These are phyloP conservation scores for Malurus alboscapulatus DNA, from an alignment of 2,113 vertebrate genomes.

Conservation along the genomic window DNA sequence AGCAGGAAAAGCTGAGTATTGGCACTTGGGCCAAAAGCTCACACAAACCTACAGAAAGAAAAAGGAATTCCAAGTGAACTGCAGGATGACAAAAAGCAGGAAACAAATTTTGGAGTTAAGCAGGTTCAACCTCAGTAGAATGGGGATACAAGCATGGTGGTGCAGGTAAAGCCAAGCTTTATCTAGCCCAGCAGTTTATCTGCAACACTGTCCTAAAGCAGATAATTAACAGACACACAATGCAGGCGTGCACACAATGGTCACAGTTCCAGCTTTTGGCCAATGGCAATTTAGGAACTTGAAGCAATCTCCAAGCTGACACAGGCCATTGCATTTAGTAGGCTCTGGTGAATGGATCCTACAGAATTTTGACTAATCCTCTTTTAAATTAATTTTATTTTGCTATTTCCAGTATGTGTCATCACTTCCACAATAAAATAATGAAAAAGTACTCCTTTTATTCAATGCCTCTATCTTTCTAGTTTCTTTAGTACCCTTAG, in stretches of 20 bases:
- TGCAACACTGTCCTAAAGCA: neutral
- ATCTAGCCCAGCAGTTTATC: neutral
- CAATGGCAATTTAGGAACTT: neutral
- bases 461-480: neutral
- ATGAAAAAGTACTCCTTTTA: neutral
- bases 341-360: neutral
- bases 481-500: neutral
- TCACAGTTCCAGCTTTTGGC: neutral
- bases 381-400: neutral
- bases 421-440: neutral
- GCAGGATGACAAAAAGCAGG: neutral
- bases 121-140: neutral
- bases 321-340: neutral
- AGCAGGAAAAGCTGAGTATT: neutral
- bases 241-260: neutral
- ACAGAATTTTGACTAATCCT: neutral
- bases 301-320: neutral
- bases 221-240: rapidly evolving
- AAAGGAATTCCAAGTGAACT: neutral
- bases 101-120: neutral
- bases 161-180: neutral
- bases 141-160: neutral
- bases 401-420: neutral
- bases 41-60: neutral
- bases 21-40: neutral